Percentiles rank a stretch among this genome's conserved stretches.
Conservation (phyloP, 2,113 vertebrate species). For the Embiotoca jacksoni region DNA sequence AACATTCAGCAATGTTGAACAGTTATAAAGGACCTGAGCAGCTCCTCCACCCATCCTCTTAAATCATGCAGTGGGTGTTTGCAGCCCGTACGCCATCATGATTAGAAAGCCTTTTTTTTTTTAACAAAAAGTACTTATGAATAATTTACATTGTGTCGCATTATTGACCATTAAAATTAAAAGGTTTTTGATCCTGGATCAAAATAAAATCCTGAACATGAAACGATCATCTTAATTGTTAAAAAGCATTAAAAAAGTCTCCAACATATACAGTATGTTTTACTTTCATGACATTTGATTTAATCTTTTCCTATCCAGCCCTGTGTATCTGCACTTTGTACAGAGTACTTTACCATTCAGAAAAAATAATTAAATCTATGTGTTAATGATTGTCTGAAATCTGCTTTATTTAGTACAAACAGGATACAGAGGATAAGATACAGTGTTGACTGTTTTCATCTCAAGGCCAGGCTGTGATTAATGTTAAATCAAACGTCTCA, state of each 20-base stretch:
- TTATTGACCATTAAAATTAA: neutral
- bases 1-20: slow-evolving; percentile 39
- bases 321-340: no score
- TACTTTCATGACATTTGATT: neutral
- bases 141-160: slow-evolving; percentile 4
- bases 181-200: slow-evolving; percentile 7
- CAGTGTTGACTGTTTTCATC: neutral
- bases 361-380: no score
- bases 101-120: slow-evolving; percentile 12
- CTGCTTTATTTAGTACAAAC: no score
- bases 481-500: slow-evolving; percentile 52
- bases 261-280: neutral
- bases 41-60: slow-evolving; percentile 18
- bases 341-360: no score
- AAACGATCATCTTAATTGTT: neutral
- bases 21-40: slow-evolving; percentile 26
- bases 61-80: slow-evolving; percentile 24
- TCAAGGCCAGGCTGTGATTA: slow-evolving; percentile 4
- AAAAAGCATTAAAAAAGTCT: neutral
- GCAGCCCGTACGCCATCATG: slow-evolving; percentile 6
- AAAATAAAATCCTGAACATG: neutral
- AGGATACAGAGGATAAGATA: neutral
- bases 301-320: neutral
- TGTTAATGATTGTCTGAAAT: no score
- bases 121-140: slow-evolving; percentile 23